Evolutionary conservation across 92 coral and sea anemone species (phyloP).

Genomic region (Porites divaricata): DNA sequence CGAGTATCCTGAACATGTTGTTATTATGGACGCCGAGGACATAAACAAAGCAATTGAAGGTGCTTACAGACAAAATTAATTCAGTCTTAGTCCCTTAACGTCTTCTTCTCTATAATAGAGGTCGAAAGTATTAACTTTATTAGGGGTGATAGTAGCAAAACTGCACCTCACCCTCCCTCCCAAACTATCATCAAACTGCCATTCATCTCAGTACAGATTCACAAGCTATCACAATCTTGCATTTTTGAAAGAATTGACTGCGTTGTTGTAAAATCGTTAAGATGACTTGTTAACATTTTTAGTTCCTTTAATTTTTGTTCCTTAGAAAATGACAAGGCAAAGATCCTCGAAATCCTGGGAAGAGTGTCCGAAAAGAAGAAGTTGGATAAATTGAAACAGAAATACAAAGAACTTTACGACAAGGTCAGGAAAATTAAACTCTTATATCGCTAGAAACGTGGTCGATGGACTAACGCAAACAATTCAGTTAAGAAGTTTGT

Average conservation of each 20-base stretch:
- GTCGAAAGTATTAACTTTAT: no score
- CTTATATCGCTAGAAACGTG: no score
- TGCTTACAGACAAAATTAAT: not conserved
- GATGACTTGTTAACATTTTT: no score
- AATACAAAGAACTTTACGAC: constrained; percentile 77
- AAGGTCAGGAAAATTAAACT: constrained; percentile 44
- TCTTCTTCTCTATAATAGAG: not conserved
- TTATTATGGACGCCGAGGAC: constrained; percentile 85
- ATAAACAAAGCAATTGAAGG: constrained; percentile 88
- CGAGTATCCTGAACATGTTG: constrained; percentile 69
- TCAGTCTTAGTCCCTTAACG: not conserved
- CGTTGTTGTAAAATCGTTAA: no score
- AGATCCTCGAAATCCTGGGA: constrained; percentile 77
- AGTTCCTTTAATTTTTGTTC: not conserved
- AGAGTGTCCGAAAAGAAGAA: constrained; percentile 83
- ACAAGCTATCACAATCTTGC: no score
- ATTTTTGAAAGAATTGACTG: no score
- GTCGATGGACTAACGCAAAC: no score
- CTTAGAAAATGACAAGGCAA: constrained; percentile 77
- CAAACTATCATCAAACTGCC: no score
- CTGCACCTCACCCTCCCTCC: no score
- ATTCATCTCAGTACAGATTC: no score
- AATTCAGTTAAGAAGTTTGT: no score
- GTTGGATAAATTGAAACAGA: constrained; percentile 59
- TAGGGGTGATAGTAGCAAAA: no score